Evolutionary conservation across 2,113 vertebrate species (phyloP).

Genomic region (Strigops habroptila): DNA sequence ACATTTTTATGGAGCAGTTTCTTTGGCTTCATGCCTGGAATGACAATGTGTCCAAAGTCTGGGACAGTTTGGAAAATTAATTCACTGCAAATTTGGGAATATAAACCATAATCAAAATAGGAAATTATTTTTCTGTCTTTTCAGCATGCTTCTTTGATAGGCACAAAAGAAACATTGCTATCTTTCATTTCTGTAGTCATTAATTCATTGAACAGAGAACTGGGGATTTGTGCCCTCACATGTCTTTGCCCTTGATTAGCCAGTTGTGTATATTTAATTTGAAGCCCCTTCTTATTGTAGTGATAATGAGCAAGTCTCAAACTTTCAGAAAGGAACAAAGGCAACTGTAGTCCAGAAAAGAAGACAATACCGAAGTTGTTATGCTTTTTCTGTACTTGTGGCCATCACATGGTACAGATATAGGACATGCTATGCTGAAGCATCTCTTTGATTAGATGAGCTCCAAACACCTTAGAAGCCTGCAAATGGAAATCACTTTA

Average conservation of each 20-base stretch:
- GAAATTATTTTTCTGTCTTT: not conserved
- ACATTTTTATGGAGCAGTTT: not conserved
- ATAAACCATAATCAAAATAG: not conserved
- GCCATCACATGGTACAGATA: not conserved
- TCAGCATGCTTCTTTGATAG: not conserved
- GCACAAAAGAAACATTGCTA: not conserved
- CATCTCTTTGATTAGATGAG: not conserved
- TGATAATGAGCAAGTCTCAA: not conserved
- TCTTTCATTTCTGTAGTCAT: conserved; percentile 13
- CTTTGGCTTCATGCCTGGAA: not conserved
- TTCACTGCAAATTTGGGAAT: not conserved
- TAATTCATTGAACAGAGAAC: not conserved
- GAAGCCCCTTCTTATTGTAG: not conserved
- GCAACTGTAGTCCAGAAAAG: not conserved
- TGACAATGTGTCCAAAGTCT: not conserved
- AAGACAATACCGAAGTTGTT: not conserved
- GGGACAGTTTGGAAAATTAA: not conserved
- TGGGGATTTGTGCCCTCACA: not conserved
- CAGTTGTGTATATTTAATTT: not conserved
- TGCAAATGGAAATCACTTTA: not conserved
- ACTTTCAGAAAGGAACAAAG: not conserved
- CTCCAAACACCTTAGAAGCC: not conserved
- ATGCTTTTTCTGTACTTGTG: not conserved
- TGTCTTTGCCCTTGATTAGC: conserved; percentile 21
- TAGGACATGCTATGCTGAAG: not conserved